Evolutionary conservation across 2,113 vertebrate species (phyloP).

Genomic region (Junco hyemalis): DNA sequence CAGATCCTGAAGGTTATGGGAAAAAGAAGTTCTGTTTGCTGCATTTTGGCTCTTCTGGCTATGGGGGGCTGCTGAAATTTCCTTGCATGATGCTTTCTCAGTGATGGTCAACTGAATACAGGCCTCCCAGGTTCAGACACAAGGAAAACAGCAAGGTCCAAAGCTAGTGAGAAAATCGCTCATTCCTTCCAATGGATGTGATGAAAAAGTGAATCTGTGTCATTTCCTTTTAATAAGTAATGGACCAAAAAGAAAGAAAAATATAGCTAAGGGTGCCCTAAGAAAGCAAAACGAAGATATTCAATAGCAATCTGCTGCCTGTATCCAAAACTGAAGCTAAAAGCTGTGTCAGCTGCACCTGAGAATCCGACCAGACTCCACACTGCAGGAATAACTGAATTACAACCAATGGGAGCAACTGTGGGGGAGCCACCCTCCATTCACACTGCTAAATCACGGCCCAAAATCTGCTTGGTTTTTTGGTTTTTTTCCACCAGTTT

Average conservation of each 20-base stretch:
- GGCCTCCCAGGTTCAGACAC: not conserved
- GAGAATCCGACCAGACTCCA: fast-evolving
- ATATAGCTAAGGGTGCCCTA: not conserved
- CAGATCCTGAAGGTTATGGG: not conserved
- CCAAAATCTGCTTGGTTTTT: not conserved
- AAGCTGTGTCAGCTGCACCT: not conserved
- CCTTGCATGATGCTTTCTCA: not conserved
- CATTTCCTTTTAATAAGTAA: not conserved
- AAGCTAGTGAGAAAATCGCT: not conserved
- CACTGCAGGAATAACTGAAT: not conserved
- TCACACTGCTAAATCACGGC: not conserved
- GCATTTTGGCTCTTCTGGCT: not conserved
- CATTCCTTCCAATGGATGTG: not conserved
- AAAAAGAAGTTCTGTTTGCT: not conserved
- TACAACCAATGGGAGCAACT: not conserved
- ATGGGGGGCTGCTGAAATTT: not conserved
- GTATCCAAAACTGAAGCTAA: not conserved
- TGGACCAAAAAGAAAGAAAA: not conserved
- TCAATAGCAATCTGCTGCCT: not conserved
- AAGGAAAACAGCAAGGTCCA: not conserved
- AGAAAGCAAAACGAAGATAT: not conserved
- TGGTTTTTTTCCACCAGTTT: not conserved
- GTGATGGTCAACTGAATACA: not conserved
- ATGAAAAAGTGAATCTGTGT: not conserved
- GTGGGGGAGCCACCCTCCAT: fast-evolving